These are phyloP conservation scores for Philantomba maxwellii DNA, from an alignment of 2,113 vertebrate genomes.

Conservation along the genomic window DNA sequence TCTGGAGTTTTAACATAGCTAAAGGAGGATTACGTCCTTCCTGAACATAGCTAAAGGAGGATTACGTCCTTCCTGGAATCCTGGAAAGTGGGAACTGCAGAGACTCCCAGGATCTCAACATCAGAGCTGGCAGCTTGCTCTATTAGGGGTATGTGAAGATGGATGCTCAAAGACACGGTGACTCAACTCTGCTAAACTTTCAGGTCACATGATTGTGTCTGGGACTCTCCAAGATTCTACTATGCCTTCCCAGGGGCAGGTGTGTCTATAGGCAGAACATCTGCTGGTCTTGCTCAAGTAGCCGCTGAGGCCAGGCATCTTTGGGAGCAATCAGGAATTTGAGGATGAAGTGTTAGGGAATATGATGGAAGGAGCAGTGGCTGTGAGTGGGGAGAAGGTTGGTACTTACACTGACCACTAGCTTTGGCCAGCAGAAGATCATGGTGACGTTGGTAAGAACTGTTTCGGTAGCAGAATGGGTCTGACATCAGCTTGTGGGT, in stretches of 20 bases:
- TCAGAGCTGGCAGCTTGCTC: background rate
- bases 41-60: slow-evolving; percentile 33
- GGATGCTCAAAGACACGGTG: background rate
- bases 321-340: background rate
- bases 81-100: background rate
- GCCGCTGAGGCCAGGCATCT: background rate
- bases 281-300: background rate
- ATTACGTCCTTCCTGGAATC: slow-evolving; percentile 24
- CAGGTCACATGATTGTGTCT: background rate
- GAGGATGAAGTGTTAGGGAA: background rate
- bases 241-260: background rate
- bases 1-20: slow-evolving; percentile 38
- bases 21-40: slow-evolving; percentile 36
- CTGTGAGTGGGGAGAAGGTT: background rate
- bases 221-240: background rate
- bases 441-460: background rate
- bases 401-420: background rate
- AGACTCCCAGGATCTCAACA: background rate
- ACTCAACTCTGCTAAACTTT: background rate
- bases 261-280: background rate
- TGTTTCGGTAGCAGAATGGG: background rate
- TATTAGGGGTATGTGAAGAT: background rate
- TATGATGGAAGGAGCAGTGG: background rate
- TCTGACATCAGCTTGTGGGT: background rate
- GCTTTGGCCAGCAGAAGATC: background rate